phyloP scores from a whole-genome alignment of 2,797 vertebrate species.

The Darevskia mixta region DNA sequence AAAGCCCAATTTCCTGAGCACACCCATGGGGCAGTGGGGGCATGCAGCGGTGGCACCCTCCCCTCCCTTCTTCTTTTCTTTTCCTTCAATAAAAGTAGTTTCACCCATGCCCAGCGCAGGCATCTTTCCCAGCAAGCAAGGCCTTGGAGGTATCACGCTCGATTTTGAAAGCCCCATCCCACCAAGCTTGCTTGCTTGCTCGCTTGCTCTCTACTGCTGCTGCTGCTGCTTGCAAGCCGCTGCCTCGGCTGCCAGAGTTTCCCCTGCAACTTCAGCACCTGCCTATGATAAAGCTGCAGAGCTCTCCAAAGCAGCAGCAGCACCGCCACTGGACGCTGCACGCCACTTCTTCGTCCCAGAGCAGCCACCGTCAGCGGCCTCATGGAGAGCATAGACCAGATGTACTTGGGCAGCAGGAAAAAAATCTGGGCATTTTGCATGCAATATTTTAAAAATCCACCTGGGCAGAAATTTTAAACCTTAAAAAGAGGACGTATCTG shows the following conservation, averaged over 20 bases:
- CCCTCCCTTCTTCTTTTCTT: no score
- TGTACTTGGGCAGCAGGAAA: slow-evolving; percentile 82
- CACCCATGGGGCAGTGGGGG: no score
- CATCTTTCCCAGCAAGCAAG: slow-evolving; percentile 11
- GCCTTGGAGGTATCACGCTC: slow-evolving; percentile 3
- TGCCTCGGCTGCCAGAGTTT: slow-evolving; percentile 17
- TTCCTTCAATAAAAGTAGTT: neutral
- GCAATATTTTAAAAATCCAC: no score
- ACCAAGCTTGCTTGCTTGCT: neutral
- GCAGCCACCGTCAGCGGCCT: slow-evolving; percentile 79
- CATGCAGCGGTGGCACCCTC: neutral
- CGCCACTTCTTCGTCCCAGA: slow-evolving; percentile 64
- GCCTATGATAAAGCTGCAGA: slow-evolving; percentile 68
- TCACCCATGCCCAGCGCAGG: neutral
- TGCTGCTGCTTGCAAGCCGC: neutral
- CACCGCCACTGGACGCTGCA: neutral
- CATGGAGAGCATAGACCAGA: slow-evolving; percentile 88
- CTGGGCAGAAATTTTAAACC: no score
- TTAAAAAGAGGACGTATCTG: no score
- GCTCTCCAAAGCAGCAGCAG: slow-evolving; percentile 69
- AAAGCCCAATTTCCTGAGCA: no score
- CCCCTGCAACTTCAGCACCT: slow-evolving; percentile 60
- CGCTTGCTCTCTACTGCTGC: no score
- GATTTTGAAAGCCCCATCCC: slow-evolving; percentile 17
- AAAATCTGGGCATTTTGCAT: no score